Conservation (phyloP, 2,888 invertebrate species). For the Syrphus vitripennis region DNA sequence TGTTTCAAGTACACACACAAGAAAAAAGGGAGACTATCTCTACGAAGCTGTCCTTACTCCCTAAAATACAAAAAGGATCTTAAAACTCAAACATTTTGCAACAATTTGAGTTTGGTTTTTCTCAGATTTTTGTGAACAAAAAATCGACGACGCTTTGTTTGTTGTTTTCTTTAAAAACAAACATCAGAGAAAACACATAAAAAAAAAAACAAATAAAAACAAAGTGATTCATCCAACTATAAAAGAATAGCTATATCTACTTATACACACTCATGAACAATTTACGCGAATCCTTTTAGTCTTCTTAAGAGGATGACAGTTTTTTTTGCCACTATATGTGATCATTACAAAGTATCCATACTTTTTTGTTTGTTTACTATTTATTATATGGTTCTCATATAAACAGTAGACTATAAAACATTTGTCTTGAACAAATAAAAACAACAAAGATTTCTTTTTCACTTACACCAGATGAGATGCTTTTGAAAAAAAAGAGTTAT, state of each 20-base stretch:
- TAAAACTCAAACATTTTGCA: conserved; percentile 17
- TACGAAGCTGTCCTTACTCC: not conserved
- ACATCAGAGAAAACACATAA: not conserved
- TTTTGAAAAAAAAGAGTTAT: not conserved
- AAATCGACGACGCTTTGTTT: not conserved
- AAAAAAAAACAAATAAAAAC: conserved; percentile 22
- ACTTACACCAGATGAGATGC: not conserved
- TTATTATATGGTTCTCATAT: conserved; percentile 7
- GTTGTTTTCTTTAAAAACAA: conserved; percentile 1
- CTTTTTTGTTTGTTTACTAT: conserved; percentile 3
- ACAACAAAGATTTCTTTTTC: not conserved
- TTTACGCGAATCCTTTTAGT: conserved; percentile 65
- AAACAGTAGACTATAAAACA: not conserved
- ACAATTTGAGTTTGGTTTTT: conserved; percentile 2
- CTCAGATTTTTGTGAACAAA: not conserved
- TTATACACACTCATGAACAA: not conserved
- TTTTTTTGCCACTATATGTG: not conserved
- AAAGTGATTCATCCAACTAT: conserved; percentile 26
- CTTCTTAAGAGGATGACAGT: conserved; percentile 32
- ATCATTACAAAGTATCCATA: conserved; percentile 3
- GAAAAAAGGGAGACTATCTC: no score
- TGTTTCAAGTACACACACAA: not conserved
- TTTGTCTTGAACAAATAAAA: not conserved
- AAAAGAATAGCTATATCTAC: no score
- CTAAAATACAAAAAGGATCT: not conserved